Base-by-base conservation (phyloP, 2,888 invertebrate species). In the Agrochola macilenta region DNA sequence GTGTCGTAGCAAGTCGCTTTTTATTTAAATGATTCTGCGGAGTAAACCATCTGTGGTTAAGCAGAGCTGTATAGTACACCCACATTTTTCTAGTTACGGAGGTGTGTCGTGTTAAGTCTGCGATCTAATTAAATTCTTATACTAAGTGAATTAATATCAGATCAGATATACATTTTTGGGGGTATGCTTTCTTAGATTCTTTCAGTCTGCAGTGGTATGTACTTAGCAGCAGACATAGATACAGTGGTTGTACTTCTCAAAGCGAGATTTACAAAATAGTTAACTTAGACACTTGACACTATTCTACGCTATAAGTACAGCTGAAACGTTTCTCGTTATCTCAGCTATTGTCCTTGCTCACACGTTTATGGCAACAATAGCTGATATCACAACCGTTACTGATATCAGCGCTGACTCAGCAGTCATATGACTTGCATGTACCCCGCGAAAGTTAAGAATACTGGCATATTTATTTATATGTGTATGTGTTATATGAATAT, bases 381-480 rank as follows among this genome's bases (percentile, higher is more conserved):
- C 11, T 72, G 39, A 46, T 43, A 60, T 64, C 64, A 64, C 9
- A 49, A 49, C 2, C 20, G 20, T 58, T 43, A 64, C n/a, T 52
- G 71, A 71, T 78, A 78, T 78, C 26, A 35, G 17, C 12, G 2
- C 11, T 77, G 63, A 71, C 8, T 65, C 78, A 64, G n/a, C 30
- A 58, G 35, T 78, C 39, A 46, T 20, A 57, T 78, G 46, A 68
- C 78, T 69, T 64, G 43, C 35, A 43, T 64, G 5, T 39, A 49
- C 8, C 0, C 20, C 5, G 8, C 1, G 17, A 61, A 61, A 52
- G 12, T 52, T 60, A 52, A 52, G 39, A 72, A 60, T 26, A 39
- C 35, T 43, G 8, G 17, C 1, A 20, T 20, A 65, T 65, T 35
- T 63, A 57, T 17, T 49, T 20, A 43, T 26, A 20, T 69, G 17